A percentile compares a stretch with the other conserved stretches of the same genome.
Conservation (phyloP, 2,888 invertebrate species). For the Syritta pipiens region DNA sequence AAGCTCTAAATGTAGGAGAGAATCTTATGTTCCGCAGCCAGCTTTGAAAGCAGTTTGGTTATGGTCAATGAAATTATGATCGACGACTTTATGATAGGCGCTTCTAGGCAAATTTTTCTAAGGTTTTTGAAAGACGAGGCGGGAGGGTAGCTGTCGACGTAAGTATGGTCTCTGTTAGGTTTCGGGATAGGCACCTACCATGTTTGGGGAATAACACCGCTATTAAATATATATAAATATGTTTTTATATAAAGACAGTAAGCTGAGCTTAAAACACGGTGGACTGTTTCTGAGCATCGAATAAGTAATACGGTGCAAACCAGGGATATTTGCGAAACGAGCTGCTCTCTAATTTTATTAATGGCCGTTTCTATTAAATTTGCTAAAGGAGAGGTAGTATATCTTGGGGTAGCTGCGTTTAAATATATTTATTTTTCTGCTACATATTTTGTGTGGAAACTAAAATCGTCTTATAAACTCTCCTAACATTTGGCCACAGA, state of each 20-base stretch:
- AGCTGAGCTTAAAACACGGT: neutral
- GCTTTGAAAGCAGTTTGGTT: conserved; percentile 45
- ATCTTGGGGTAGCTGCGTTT: neutral
- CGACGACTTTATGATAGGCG: conserved; percentile 30
- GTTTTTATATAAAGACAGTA: conserved; percentile 3
- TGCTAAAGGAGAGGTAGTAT: neutral
- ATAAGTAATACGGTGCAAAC: neutral
- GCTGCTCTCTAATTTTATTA: too few species aligned
- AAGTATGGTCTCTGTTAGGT: conserved; percentile 6
- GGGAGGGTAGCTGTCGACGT: conserved; percentile 10
- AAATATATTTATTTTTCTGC: neutral
- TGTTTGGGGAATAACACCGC: conserved; percentile 1
- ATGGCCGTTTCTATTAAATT: conserved; percentile 4
- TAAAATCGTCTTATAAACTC: neutral
- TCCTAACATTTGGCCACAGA: neutral
- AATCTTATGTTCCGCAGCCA: conserved; percentile 21
- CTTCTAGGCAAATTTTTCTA: conserved; percentile 39
- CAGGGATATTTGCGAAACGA: neutral
- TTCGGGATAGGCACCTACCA: conserved; percentile 13
- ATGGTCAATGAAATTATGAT: conserved; percentile 20
- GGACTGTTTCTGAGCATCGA: neutral
- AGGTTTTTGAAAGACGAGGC: conserved; percentile 18
- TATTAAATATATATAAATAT: neutral
- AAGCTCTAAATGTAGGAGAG: conserved; percentile 39
- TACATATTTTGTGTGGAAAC: neutral